Evolutionary conservation across 2,888 invertebrate genomes (phyloP), one percentile per base, ranked within the genome.

Genomic region (Aporophyla nigra): DNA sequence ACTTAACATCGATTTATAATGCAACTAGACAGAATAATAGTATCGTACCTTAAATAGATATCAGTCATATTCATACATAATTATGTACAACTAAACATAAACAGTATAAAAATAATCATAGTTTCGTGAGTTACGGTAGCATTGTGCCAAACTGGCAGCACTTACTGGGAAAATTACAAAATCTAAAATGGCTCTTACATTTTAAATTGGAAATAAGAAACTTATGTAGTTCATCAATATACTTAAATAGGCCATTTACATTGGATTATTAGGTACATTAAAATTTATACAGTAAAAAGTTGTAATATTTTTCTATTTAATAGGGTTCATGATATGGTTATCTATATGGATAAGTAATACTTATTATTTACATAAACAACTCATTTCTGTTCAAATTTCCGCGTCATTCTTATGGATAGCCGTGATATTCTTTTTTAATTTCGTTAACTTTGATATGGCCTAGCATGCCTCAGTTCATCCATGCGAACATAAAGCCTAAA

Each of bases 301-400:
- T 80, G 80, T 80, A 85, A 78, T 86, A 69, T 84, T 82, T 73
- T 80, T 86, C 84, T 85, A 83, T 82, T 80, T 83, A 82, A 85
- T 87, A 87, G 79, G 79, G 78, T 83, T 87, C 86, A 84, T 89
- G 89, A 90, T 89, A 89, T 89, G 89, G 81, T 90, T 88, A 87
- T 80, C 72, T 82, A 82, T 83, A 82, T 86, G 78, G 80, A 82
- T 84, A 80, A 61, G 81, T 62, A 78, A 83, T 85, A 69, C 85
- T 83, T 84, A 87, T 71, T 87, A 89, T 87, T 85, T 87, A 88
- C 89, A 88, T 73, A 80, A 75, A 80, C 59, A 79, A 72, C 69
- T 80, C 67, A 56, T 67, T 81, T 72, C 72, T 62, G 58, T 70
- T 75, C 58, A 75, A 81, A 77, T 77, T 82, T 76, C 82, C 83